These are phyloP conservation scores for Alcedo atthis DNA, from an alignment of 2,797 vertebrate species.

Conservation along the genomic window DNA sequence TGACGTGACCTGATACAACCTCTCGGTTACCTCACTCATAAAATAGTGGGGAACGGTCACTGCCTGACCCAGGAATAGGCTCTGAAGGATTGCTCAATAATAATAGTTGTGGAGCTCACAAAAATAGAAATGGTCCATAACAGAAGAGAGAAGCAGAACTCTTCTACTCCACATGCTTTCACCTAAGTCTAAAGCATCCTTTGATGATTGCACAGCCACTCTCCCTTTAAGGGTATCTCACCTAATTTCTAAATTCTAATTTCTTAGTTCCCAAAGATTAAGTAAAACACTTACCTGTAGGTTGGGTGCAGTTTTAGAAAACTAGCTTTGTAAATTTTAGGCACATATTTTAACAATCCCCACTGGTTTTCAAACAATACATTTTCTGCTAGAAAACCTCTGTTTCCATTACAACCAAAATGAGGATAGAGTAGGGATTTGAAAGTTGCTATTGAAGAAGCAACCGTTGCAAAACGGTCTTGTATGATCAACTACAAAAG, in stretches of 20 bases:
- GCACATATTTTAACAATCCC: neutral
- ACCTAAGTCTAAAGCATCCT: neutral
- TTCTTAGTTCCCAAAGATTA: neutral
- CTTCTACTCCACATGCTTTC: neutral
- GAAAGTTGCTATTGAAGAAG: neutral
- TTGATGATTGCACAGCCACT: neutral
- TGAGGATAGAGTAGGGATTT: neutral
- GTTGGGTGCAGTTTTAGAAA: neutral
- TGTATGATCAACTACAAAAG: neutral
- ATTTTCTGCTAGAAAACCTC: neutral
- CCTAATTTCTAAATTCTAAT: neutral
- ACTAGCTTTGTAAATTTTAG: neutral
- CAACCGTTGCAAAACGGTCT: neutral
- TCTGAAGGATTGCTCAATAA: conserved; percentile 35
- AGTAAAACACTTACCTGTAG: neutral
- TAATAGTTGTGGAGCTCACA: neutral
- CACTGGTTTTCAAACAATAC: neutral
- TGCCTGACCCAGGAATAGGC: conserved; percentile 60
- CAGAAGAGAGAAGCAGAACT: neutral
- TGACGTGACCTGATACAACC: conserved; percentile 51
- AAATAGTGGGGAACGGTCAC: conserved; percentile 54
- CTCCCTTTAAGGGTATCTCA: neutral
- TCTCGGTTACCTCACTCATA: conserved; percentile 12
- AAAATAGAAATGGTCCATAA: conserved; percentile 13
- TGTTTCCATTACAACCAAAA: neutral